These are phyloP conservation scores for Pteropus rufus DNA, from an alignment of 2,797 vertebrate species.

Conservation along the genomic window DNA sequence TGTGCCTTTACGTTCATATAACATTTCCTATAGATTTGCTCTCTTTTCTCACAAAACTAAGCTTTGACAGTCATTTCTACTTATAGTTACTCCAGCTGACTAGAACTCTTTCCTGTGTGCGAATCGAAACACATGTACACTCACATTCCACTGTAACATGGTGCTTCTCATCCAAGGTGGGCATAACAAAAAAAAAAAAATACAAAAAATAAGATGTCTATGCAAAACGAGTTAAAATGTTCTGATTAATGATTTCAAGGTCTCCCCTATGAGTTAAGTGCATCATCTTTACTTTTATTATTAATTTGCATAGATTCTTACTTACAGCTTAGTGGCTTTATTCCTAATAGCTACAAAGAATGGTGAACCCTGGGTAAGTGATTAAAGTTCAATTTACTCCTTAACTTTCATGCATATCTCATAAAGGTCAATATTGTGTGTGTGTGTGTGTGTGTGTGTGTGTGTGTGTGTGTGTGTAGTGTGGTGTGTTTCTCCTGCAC, in stretches of 20 bases:
- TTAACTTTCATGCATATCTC: not conserved
- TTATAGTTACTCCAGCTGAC: not conserved
- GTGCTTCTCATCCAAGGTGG: not conserved
- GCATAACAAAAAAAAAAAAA: not conserved
- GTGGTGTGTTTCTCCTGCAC: slow-evolving; percentile 53
- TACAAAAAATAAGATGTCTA: not conserved
- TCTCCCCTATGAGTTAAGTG: not conserved
- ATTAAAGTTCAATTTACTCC: not conserved
- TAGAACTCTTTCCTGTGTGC: not conserved
- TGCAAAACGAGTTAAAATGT: not conserved
- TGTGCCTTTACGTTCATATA: not conserved
- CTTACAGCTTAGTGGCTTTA: not conserved
- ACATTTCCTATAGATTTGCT: not conserved
- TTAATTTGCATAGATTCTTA: not conserved
- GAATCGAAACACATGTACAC: not conserved
- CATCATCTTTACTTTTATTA: not conserved
- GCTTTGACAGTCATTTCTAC: not conserved
- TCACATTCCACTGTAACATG: not conserved
- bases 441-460: not conserved
- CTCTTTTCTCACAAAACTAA: not conserved
- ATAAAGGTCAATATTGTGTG: not conserved
- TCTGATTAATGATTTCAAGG: not conserved
- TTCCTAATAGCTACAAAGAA: slow-evolving; percentile 1
- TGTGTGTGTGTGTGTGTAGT: rapidly evolving
- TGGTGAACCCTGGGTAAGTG: not conserved